phyloP scores from a whole-genome alignment of 2,113 vertebrate genomes.

The Peromyscus polionotus region DNA sequence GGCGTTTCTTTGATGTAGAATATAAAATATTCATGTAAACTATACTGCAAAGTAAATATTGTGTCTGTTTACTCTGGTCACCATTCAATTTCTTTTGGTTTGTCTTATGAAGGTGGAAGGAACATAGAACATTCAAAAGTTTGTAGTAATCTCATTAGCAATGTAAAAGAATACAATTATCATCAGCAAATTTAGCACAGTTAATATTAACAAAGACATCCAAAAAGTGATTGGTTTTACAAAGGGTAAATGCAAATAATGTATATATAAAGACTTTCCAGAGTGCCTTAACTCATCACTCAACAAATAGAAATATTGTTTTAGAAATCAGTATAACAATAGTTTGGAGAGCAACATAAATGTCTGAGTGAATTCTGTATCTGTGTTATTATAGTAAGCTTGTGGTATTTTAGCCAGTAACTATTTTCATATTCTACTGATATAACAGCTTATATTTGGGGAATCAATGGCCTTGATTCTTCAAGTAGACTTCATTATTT shows the following conservation, averaged over 20 bases:
- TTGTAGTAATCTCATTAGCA: not conserved
- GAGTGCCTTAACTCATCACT: not conserved
- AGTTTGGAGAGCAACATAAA: not conserved
- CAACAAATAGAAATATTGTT: not conserved
- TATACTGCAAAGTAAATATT: not conserved
- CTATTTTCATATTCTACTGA: not conserved
- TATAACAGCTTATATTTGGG: not conserved
- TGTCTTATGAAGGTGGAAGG: not conserved
- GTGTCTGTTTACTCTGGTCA: not conserved
- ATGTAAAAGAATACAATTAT: not conserved
- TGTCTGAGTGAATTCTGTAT: conserved; percentile 18
- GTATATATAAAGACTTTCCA: not conserved
- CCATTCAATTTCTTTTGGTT: not conserved
- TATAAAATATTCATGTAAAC: conserved; percentile 6
- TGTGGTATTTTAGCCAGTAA: conserved; percentile 25
- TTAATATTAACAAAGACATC: not conserved
- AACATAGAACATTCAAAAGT: not conserved
- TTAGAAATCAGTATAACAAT: not conserved
- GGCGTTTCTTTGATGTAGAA: not conserved
- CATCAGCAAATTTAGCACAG: not conserved
- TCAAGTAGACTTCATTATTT: not conserved
- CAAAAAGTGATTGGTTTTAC: not conserved
- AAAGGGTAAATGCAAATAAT: conserved; percentile 25
- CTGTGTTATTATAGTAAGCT: not conserved
- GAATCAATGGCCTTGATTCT: conserved; percentile 10